Evolutionary conservation across 1,140 invertebrate genomes (phyloP), one percentile per base, ranked within the genome.

Genomic region (Psix sp.): DNA sequence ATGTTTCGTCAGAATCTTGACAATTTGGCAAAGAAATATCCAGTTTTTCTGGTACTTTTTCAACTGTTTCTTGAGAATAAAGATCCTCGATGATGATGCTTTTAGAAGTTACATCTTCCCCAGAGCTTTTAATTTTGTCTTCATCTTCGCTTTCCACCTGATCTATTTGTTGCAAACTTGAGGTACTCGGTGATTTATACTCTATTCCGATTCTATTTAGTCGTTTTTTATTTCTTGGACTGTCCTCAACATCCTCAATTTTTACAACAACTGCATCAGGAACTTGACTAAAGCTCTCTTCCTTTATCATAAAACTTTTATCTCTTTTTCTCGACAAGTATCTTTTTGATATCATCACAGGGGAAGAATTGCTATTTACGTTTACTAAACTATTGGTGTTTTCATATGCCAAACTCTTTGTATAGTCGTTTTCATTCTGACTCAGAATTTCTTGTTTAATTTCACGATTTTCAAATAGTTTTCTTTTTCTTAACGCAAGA

Each of bases 1-100:
- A 80, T 36, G 80, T 79, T 18, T 62, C 51, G 40, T 82, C 74
- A 0, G 65, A 77, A 42, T 77, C 57, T 13, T 65, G 20, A 11
- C 20, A 20, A 13, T 15, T 51, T 0, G 31, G 2, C 7, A 9
- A 20, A 33, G 9, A 2, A 3, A 38, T 42, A 16, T 57, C 5
- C 0, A 18, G 4, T 2, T 33, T 51, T 1, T 4, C 0, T 0
- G 10, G n/a, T 2, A 18, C 16, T 13, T 40, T 42, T 3, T 40
- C 17, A 35, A 3, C 6, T 5, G 17, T 52, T 21, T 54, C 40
- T 35, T 70, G 66, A 0, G 56, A 11, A 14, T 11, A 60, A 1
- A 46, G 9, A 16, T 70, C 66, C 3, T 70, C 66, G n/a, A 70
- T 70, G 0, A 39, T 0, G 9, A 17, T 10, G 15, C 11, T 11